Conservation (phyloP, 2,888 invertebrate species). For the Zele albiditarsus region DNA sequence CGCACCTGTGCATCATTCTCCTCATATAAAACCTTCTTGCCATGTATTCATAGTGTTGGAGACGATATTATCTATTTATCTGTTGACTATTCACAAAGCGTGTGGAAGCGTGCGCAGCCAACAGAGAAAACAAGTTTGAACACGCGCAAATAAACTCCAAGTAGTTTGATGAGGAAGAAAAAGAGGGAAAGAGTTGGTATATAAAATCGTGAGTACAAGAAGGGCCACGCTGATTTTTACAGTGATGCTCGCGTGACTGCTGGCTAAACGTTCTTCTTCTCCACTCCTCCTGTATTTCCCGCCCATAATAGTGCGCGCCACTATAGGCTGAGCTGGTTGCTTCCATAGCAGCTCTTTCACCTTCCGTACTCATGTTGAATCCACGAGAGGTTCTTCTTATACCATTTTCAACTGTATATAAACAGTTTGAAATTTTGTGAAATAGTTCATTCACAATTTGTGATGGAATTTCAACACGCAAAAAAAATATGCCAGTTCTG, state of each 20-base stretch:
- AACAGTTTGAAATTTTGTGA: neutral
- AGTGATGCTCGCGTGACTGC: slow-evolving; percentile 66
- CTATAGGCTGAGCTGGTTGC: slow-evolving; percentile 20
- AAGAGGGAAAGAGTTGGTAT: slow-evolving; percentile 20
- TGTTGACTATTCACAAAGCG: slow-evolving; percentile 33
- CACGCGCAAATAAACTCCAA: slow-evolving; percentile 1
- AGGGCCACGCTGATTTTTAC: slow-evolving; percentile 61
- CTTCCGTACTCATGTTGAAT: slow-evolving; percentile 48
- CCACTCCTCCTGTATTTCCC: slow-evolving; percentile 47
- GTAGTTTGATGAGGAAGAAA: neutral
- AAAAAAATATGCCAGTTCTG: too few relatives aligned
- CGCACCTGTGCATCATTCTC: slow-evolving; percentile 50
- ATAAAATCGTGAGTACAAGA: slow-evolving; percentile 34
- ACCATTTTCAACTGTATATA: slow-evolving; percentile 37
- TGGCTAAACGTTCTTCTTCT: slow-evolving; percentile 66
- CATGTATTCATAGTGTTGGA: slow-evolving; percentile 4
- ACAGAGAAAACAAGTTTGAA: slow-evolving; percentile 3
- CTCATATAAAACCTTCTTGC: neutral
- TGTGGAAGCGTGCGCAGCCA: slow-evolving; percentile 24
- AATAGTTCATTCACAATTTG: too few relatives aligned
- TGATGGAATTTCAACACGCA: too few relatives aligned
- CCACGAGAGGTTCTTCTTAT: slow-evolving; percentile 24
- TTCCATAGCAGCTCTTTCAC: slow-evolving; percentile 20
- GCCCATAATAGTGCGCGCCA: slow-evolving; percentile 19
- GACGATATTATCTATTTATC: slow-evolving; percentile 26